Percentiles rank a stretch among this genome's conserved stretches.
Evolutionary conservation across 2,888 invertebrate genomes (phyloP).

Genomic region (Melikaiella ostensackeni): DNA sequence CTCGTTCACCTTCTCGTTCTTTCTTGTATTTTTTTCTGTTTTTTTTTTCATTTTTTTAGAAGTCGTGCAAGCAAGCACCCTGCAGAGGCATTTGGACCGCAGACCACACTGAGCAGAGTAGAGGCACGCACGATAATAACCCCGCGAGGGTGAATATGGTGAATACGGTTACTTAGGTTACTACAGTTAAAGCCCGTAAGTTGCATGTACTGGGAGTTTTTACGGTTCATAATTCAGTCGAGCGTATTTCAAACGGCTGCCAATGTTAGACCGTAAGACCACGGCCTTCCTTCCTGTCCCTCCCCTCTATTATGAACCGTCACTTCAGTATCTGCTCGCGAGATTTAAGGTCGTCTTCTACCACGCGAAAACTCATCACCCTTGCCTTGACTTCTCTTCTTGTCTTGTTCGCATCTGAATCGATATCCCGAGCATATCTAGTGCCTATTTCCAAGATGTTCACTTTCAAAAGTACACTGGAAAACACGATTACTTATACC

Average conservation of each 20-base stretch:
- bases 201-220: constrained; percentile 68
- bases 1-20: constrained; percentile 46
- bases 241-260: constrained; percentile 76
- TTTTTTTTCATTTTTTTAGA: constrained; percentile 50
- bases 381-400: constrained; percentile 43
- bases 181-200: constrained; percentile 66
- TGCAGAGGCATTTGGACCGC: constrained; percentile 70
- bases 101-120: constrained; percentile 69
- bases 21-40: constrained; percentile 46
- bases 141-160: constrained; percentile 64
- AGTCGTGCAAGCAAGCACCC: constrained; percentile 66
- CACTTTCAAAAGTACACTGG: not conserved
- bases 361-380: constrained; percentile 70
- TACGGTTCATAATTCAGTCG: constrained; percentile 77
- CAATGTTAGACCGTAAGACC: constrained; percentile 68
- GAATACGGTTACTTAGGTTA: constrained; percentile 70
- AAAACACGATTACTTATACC: too few species aligned
- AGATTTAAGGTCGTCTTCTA: constrained; percentile 67
- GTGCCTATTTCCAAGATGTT: not conserved
- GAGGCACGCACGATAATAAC: constrained; percentile 71
- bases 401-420: constrained; percentile 53
- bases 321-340: constrained; percentile 57
- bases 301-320: constrained; percentile 66
- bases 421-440: constrained; percentile 15
- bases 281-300: constrained; percentile 51